Percentiles rank a stretch among this genome's conserved stretches.
phyloP scores from a whole-genome alignment of 2,888 invertebrate species.

The Orchesellides sinensis region DNA sequence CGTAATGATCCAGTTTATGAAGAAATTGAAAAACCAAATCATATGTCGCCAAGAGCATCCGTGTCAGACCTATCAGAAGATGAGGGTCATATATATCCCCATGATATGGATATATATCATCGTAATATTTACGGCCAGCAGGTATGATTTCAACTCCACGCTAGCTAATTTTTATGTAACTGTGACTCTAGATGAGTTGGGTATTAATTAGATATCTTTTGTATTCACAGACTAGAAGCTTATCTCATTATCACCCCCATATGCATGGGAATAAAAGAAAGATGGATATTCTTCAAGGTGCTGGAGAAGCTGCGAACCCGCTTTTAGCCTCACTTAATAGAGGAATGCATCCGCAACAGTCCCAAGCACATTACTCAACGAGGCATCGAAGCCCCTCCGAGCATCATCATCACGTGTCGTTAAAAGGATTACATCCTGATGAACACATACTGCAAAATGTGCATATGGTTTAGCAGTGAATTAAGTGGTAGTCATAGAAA shows the following conservation, averaged over 20 bases:
- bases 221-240: constrained; percentile 65
- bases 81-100: constrained; percentile 73
- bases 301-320: constrained; percentile 73
- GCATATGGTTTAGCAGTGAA: constrained; percentile 74
- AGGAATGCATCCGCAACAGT: constrained; percentile 68
- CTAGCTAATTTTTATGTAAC: background rate
- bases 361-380: constrained; percentile 67
- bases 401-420: constrained; percentile 74
- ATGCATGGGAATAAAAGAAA: constrained; percentile 72
- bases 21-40: constrained; percentile 74
- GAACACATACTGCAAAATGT: constrained; percentile 75
- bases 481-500: constrained; percentile 53
- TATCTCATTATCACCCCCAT: constrained; percentile 73
- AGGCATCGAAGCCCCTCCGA: constrained; percentile 72
- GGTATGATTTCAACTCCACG: constrained; percentile 50
- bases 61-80: constrained; percentile 74
- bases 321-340: constrained; percentile 66
- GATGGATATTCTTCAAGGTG: constrained; percentile 71
- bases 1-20: constrained; percentile 74
- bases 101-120: constrained; percentile 74
- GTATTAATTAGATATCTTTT: background rate
- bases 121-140: constrained; percentile 74
- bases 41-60: constrained; percentile 74
- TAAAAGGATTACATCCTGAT: constrained; percentile 74
- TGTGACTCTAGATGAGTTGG: background rate